Evolutionary conservation across 2,888 invertebrate species (phyloP).

Genomic region (Tipula unca): DNA sequence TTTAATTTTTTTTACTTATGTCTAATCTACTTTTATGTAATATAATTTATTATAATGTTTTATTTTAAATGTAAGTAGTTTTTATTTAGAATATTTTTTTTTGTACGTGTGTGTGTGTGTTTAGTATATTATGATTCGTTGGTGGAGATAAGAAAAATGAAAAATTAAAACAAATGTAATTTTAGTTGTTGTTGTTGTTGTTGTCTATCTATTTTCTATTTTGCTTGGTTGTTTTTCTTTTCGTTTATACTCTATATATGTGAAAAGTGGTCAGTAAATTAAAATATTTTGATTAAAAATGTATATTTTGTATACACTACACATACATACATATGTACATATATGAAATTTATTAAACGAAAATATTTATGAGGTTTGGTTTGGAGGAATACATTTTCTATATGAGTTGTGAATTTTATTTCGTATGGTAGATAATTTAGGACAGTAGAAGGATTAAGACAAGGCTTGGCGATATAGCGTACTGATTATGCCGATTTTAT

Average conservation of each 20-base stretch:
- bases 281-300: constrained; percentile 8
- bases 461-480: neutral
- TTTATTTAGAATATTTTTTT: neutral
- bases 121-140: neutral
- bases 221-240: neutral
- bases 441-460: neutral
- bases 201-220: neutral
- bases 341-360: neutral
- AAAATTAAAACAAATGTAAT: constrained; percentile 18
- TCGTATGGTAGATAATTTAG: neutral
- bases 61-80: neutral
- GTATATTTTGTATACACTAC: neutral
- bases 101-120: neutral
- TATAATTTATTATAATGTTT: neutral
- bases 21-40: constrained; percentile 14
- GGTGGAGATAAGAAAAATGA: constrained; percentile 1
- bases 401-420: neutral
- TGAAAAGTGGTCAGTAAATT: constrained; percentile 4
- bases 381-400: neutral
- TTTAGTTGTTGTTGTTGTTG: constrained; percentile 14
- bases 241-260: neutral
- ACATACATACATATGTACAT: neutral
- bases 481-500: neutral
- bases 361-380: neutral
- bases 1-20: neutral